phyloP scores from a whole-genome alignment of 2,113 vertebrate genomes.

The Alexandromys fortis region DNA sequence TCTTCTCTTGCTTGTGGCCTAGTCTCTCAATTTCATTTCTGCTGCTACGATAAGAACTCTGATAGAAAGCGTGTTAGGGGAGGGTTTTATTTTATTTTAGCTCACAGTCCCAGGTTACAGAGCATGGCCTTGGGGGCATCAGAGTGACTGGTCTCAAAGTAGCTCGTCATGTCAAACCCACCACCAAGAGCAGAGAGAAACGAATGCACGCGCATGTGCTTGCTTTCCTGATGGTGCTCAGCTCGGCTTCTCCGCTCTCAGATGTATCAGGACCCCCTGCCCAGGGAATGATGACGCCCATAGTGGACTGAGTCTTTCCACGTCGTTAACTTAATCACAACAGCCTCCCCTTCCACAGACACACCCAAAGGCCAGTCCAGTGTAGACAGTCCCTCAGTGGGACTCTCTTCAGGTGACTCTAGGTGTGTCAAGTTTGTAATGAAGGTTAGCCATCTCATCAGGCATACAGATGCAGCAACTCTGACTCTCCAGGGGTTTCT shows the following conservation, averaged over 20 bases:
- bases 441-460: too few species aligned
- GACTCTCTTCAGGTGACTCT: background rate
- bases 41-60: background rate
- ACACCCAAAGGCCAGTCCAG: background rate
- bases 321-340: background rate
- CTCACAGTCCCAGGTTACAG: background rate
- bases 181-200: background rate
- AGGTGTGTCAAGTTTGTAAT: background rate
- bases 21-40: background rate
- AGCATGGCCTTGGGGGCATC: background rate
- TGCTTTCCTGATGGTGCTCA: background rate
- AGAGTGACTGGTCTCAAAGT: background rate
- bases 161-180: background rate
- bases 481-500: background rate
- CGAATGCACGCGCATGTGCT: rapidly evolving
- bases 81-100: background rate
- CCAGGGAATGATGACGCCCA: background rate
- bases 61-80: too few species aligned
- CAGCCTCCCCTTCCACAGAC: background rate
- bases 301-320: background rate
- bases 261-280: background rate
- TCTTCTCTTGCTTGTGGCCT: background rate
- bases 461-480: background rate
- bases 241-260: background rate
- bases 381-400: background rate